Base-by-base conservation (phyloP, 1,140 invertebrate genomes). In the Drosophila nebulosa region DNA sequence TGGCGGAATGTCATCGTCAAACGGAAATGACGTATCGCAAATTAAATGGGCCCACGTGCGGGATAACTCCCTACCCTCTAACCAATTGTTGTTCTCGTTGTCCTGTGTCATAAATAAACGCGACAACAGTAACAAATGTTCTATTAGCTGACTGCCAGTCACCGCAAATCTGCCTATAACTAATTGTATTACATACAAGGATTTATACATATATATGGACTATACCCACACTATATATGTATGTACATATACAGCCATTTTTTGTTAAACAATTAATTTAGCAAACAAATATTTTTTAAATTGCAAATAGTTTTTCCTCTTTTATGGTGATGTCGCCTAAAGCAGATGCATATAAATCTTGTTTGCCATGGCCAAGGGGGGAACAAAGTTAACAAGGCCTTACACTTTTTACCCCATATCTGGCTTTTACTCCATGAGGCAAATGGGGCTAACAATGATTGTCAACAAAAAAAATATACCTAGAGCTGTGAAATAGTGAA, bases 381-480 rank as follows among this genome's bases (percentile, higher is more conserved):
- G 59, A 30, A 30, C 2, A 9, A 6, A 9, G 57, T 74, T 71
- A 75, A 71, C 67, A 79, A 71, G 64, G 57, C 73, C 59, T 76
- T 61, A 66, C 74, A 69, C 76, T 39, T 30, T 10, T 16, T 3
- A 16, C 30, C 7, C 36, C 21, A n/a, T 12, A 35, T 39, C n/a
- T 32, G n/a, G 5, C 16, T 73, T 67, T 57, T 71, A 69, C 42
- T 64, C 42, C 51, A 72, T 69, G 63, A 27, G 52, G 60, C 69
- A 78, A 81, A 74, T 64, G 52, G 35, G 53, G 57, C 77, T 71
- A 86, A 78, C 78, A 86, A 81, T 85, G 78, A 86, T 86, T 86
- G 81, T 81, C 80, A 86, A 80, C 80, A 61, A 71, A 77, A 85
- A 46, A 46, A 21, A 46, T 18, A 18, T 21, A 42, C n/a, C 14